phyloP scores from a whole-genome alignment of 2,888 invertebrate genomes.

The Orthonychiurus folsomi region DNA sequence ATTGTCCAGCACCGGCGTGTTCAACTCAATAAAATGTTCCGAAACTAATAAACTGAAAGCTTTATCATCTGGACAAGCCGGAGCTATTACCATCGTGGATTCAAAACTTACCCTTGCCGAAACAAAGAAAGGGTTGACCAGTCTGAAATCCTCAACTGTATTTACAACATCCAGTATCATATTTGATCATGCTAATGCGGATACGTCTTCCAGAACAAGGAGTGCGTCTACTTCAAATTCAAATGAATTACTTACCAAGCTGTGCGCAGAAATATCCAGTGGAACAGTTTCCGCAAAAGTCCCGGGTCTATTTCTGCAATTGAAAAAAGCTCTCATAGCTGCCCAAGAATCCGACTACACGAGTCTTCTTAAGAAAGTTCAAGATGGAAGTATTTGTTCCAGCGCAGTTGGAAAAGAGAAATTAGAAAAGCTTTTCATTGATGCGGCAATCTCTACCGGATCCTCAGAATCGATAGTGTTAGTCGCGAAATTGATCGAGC shows the following conservation, averaged over 20 bases:
- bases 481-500: constrained; percentile 56
- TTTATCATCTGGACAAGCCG: constrained; percentile 20
- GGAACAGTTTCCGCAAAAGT: constrained; percentile 57
- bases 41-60: constrained; percentile 25
- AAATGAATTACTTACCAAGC: constrained; percentile 27
- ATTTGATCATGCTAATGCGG: constrained; percentile 30
- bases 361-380: constrained; percentile 58
- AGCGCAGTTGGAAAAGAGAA: constrained; percentile 41
- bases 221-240: constrained; percentile 25
- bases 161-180: constrained; percentile 25
- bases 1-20: constrained; percentile 25
- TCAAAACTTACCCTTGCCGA: constrained; percentile 24
- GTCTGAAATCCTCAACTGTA: constrained; percentile 12
- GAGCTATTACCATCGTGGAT: constrained; percentile 30
- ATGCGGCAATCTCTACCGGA: constrained; percentile 70
- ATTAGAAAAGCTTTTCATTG: constrained; percentile 59
- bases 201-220: constrained; percentile 20
- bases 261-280: constrained; percentile 50
- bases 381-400: constrained; percentile 48
- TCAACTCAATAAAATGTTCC: constrained; percentile 28
- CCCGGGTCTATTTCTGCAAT: constrained; percentile 57
- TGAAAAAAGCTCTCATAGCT: constrained; percentile 58
- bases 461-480: constrained; percentile 69
- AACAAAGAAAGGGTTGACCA: constrained; percentile 17
- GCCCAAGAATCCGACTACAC: constrained; percentile 61